Evolutionary conservation across 2,113 vertebrate species (phyloP), one percentile per base, ranked within the genome.

Genomic region (Polypterus bichir): DNA sequence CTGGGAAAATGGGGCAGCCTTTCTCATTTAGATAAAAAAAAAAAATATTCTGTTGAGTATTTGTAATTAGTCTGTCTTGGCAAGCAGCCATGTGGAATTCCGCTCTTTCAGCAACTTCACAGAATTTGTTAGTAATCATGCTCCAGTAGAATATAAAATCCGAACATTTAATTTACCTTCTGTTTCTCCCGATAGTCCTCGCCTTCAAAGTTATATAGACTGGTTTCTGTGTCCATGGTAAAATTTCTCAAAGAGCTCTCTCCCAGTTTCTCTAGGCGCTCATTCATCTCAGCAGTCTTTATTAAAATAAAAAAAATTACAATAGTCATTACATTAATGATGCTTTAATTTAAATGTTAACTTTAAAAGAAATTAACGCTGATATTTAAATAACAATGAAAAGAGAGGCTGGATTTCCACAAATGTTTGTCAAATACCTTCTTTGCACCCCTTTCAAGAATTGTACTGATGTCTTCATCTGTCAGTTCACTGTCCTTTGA

Each of bases 161-260:
- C 1, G 27, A 27, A 27, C 27, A 27, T 27, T 27, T 27, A 27
- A 27, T 27, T 70, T 80, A 92, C 90, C 90, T 93, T 93, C 65
- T 93, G 90, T 70, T 93, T 93, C 72, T 90, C 91, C 79, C 90
- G 82, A 62, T 93, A 93, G 77, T 93, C 91, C 79, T 93, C 89
- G 66, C 91, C 91, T 82, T 93, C 91, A 61, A 93, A 93, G 64
- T 92, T 93, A 77, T 93, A 93, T 54, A 93, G 83, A 70, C 90
- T 92, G 79, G 88, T 88, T 74, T 92, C 90, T 52, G 77, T 86
- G 59, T 93, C 91, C 88, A 93, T 88, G 54, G 89, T 86, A 79
- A 93, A 93, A 68, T 88, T 89, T 66, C 89, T 76, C 47, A 92
- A 79, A 4, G 89, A 89, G 65, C 86, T 87, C 70, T 93, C 91